phyloP scores from a whole-genome alignment of 2,797 vertebrate species.

The Neomorphus geoffroyi region DNA sequence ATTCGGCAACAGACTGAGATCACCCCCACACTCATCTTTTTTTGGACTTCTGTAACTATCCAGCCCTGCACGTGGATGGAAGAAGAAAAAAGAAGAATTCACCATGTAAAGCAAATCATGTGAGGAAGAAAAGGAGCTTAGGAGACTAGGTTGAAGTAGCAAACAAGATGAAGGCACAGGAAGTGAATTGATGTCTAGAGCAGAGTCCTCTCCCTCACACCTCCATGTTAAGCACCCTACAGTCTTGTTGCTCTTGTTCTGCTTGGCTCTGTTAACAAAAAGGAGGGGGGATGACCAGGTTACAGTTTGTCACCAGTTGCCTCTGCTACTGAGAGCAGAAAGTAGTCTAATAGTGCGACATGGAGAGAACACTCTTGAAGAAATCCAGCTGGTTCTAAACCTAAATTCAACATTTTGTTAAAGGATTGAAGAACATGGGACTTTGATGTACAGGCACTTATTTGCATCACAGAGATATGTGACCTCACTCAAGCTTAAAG shows the following conservation, averaged over 20 bases:
- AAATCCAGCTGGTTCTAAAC: slow-evolving; percentile 10
- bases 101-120: background rate
- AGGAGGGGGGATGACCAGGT: background rate
- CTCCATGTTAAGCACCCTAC: background rate
- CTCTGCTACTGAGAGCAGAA: background rate
- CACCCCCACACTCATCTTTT: background rate
- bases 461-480: slow-evolving; percentile 34
- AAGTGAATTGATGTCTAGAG: background rate
- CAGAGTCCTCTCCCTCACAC: background rate
- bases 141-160: background rate
- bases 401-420: slow-evolving; percentile 14
- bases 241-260: background rate
- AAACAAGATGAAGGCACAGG: background rate
- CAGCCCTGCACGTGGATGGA: background rate
- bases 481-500: background rate
- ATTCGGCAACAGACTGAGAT: background rate
- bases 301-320: background rate
- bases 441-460: slow-evolving; percentile 38
- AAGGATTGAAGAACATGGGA: background rate
- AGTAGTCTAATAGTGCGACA: background rate
- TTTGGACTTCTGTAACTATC: background rate
- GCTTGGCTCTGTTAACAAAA: background rate
- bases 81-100: background rate
- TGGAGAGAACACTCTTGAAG: background rate
- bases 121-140: background rate